phyloP scores from a whole-genome alignment of 2,113 vertebrate species.

The Vanacampus margaritifer region DNA sequence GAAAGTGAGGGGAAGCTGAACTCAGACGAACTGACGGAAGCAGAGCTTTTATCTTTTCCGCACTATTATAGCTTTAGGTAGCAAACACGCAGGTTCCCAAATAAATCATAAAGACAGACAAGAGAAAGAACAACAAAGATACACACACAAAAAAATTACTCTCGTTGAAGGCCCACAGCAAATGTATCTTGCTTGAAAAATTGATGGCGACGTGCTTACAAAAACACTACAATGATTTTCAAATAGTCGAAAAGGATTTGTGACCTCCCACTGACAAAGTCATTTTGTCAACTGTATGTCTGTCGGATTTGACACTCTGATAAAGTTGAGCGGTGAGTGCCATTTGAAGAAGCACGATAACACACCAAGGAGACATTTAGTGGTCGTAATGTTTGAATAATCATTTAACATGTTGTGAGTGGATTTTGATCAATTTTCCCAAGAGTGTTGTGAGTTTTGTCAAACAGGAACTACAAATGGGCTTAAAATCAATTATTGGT shows the following conservation, averaged over 20 bases:
- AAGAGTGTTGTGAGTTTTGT: background rate
- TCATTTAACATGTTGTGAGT: background rate
- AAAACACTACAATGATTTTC: slow-evolving; percentile 27
- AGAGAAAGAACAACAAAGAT: slow-evolving; percentile 18
- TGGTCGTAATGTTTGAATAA: background rate
- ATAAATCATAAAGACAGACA: slow-evolving; percentile 46
- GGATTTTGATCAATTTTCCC: background rate
- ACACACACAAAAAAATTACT: slow-evolving; percentile 29
- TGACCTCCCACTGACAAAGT: slow-evolving; percentile 20
- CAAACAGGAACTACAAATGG: background rate
- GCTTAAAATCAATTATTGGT: background rate
- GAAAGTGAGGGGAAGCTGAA: slow-evolving; percentile 36
- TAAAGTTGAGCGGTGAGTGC: background rate
- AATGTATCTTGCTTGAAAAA: slow-evolving; percentile 36
- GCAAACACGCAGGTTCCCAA: slow-evolving; percentile 36
- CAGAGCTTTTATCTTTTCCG: slow-evolving; percentile 45
- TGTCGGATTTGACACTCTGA: slow-evolving; percentile 6
- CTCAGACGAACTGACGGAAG: slow-evolving; percentile 42
- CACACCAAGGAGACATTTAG: background rate
- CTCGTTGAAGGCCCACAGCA: slow-evolving; percentile 24
- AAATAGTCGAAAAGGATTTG: slow-evolving; percentile 25
- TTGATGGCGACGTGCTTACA: slow-evolving; percentile 28
- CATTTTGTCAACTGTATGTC: slow-evolving; percentile 23
- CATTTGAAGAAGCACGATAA: background rate
- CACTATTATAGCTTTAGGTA: slow-evolving; percentile 43